Percentiles rank a stretch among this genome's conserved stretches.
phyloP scores from a whole-genome alignment of 2,113 vertebrate species.

The Otis tarda region DNA sequence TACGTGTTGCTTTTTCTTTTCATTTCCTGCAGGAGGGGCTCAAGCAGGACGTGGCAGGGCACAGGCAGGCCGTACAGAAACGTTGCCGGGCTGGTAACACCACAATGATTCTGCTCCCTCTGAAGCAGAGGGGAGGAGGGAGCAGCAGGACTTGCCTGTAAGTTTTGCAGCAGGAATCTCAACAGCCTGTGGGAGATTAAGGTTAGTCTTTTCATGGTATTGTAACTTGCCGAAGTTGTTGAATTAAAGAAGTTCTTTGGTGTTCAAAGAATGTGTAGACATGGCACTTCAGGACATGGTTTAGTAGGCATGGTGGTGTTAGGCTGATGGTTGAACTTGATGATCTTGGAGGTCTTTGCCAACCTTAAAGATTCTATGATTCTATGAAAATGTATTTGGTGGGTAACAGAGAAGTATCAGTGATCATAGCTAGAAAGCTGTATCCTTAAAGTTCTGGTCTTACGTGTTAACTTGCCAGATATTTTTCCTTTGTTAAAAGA shows the following conservation, averaged over 20 bases:
- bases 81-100: background rate
- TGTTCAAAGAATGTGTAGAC: too few relatives aligned
- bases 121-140: background rate
- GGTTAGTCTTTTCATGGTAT: background rate
- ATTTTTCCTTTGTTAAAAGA: background rate
- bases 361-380: too few relatives aligned
- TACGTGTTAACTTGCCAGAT: background rate
- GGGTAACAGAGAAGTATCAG: background rate
- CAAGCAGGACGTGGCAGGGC: background rate
- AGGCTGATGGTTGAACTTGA: too few relatives aligned
- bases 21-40: background rate
- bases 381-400: background rate
- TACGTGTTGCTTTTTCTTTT: background rate
- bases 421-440: background rate
- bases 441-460: background rate
- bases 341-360: too few relatives aligned
- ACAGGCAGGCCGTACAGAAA: accelerated
- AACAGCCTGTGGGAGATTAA: background rate
- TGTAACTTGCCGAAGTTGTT: background rate
- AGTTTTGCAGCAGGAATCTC: background rate
- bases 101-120: background rate
- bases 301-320: too few relatives aligned
- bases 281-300: too few relatives aligned
- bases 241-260: background rate
- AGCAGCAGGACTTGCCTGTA: background rate